phyloP scores from a whole-genome alignment of 2,888 invertebrate genomes.

The Rhopalosiphum nymphaeae region DNA sequence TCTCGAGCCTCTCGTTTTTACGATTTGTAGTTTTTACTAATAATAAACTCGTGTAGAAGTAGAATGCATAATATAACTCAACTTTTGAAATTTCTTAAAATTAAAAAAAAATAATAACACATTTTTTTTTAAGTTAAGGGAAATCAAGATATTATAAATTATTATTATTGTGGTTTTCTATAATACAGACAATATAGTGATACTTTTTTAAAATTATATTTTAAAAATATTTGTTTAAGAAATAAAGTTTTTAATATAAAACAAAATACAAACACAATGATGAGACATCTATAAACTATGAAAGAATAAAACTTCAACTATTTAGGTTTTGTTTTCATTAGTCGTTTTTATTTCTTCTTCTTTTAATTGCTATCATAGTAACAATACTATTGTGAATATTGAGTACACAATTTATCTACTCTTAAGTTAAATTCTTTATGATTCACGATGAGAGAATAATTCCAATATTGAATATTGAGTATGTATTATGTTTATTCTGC shows the following conservation, averaged over 20 bases:
- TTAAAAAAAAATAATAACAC: not conserved
- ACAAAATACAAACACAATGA: not conserved
- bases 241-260: not conserved
- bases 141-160: not conserved
- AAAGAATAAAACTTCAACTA: not conserved
- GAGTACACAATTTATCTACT: not conserved
- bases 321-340: not conserved
- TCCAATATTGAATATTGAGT: not conserved
- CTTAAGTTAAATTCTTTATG: not conserved
- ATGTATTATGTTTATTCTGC: not conserved
- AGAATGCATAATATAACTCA: not conserved
- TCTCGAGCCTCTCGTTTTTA: not conserved
- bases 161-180: not conserved
- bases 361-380: not conserved
- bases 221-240: not conserved
- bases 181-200: not conserved
- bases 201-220: not conserved
- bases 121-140: not conserved
- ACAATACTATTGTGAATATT: not conserved
- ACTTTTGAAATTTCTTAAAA: not conserved
- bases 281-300: not conserved
- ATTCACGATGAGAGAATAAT: not conserved
- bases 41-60: not conserved
- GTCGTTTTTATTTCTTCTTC: not conserved
- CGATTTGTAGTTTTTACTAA: not conserved